These are phyloP conservation scores for Cantharis flavilabris DNA, from an alignment of 2,888 invertebrate genomes.

Conservation along the genomic window DNA sequence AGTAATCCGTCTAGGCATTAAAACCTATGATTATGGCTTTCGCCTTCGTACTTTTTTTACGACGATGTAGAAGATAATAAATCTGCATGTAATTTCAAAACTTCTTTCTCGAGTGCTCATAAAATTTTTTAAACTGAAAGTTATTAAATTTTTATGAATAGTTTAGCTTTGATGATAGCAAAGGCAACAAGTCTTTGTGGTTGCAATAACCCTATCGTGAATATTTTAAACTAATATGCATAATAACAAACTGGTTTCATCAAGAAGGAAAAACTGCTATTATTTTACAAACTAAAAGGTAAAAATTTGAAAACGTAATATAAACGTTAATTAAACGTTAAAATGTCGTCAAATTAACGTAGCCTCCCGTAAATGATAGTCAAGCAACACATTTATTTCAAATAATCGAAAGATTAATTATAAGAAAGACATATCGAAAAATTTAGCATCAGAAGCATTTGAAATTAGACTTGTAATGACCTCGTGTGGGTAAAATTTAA, in stretches of 20 bases:
- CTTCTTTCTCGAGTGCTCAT: not conserved
- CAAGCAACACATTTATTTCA: too few species aligned
- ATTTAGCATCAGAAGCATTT: not conserved
- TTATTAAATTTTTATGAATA: not conserved
- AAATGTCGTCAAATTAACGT: too few species aligned
- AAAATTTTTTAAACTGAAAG: not conserved
- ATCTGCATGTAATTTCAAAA: not conserved
- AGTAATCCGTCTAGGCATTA: not conserved
- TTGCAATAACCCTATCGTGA: not conserved
- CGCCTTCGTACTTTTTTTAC: not conserved
- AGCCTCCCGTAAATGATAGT: too few species aligned
- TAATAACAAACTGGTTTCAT: not conserved
- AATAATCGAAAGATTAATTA: too few species aligned
- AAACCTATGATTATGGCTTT: not conserved
- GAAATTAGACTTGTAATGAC: not conserved
- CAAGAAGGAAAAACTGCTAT: too few species aligned
- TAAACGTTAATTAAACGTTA: too few species aligned
- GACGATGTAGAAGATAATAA: not conserved
- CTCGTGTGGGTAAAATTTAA: not conserved
- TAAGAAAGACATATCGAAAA: too few species aligned
- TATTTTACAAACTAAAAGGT: too few species aligned
- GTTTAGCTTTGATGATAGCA: not conserved
- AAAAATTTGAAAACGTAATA: too few species aligned
- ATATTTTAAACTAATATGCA: not conserved
- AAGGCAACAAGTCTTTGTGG: not conserved